Conservation (phyloP, 2,113 vertebrate genomes). For the Chionodraco myersi region DNA sequence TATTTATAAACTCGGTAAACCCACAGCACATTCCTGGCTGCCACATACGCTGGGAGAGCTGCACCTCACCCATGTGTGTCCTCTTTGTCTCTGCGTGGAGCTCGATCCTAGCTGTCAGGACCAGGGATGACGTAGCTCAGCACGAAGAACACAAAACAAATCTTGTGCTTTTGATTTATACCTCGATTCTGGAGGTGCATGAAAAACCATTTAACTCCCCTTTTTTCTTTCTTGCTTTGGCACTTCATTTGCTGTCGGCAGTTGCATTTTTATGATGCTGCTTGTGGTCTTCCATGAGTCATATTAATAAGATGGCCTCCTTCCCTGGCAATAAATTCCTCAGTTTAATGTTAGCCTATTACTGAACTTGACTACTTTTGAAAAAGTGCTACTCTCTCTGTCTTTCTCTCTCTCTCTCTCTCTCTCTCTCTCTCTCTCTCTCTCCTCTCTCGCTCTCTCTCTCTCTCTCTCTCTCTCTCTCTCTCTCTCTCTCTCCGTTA, state of each 20-base stretch:
- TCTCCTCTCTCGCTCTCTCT: too few relatives aligned
- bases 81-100: constrained; percentile 69
- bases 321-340: constrained; percentile 51
- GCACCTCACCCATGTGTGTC: constrained; percentile 72
- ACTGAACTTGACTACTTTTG: constrained; percentile 56
- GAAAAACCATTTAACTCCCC: constrained; percentile 5
- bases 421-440: too few relatives aligned
- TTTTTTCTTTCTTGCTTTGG: not conserved
- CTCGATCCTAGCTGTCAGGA: constrained; percentile 24
- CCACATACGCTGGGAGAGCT: constrained; percentile 59
- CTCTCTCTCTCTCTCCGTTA: not conserved
- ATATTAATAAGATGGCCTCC: constrained; percentile 61
- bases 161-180: constrained; percentile 1
- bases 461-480: not conserved
- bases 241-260: constrained; percentile 43
- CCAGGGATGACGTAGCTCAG: constrained; percentile 9
- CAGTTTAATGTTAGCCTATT: constrained; percentile 60
- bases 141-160: constrained; percentile 14
- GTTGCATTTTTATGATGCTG: constrained; percentile 66
- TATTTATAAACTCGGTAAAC: constrained; percentile 82
- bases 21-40: constrained; percentile 75
- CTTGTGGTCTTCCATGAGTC: constrained; percentile 76
- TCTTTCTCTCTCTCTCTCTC: constrained; percentile 18
- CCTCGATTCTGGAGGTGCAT: not conserved
- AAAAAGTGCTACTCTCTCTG: constrained; percentile 43